A percentile compares a stretch with the other conserved stretches of the same genome.
Conservation (phyloP, 2,888 invertebrate species). For the Dryocosmus kuriphilus region DNA sequence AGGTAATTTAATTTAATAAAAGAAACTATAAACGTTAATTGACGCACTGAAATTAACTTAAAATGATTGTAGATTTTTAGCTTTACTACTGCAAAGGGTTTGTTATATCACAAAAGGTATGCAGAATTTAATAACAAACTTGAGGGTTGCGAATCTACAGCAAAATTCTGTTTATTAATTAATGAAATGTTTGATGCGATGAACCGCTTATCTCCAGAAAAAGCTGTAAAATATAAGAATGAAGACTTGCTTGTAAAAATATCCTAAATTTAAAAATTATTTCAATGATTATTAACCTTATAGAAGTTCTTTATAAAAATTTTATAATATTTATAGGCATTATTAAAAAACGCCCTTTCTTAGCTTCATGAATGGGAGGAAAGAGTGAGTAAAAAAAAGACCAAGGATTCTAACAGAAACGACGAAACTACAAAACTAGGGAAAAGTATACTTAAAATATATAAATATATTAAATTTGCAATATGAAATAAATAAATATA, state of each 20-base stretch:
- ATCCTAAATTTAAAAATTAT: slow-evolving; percentile 19
- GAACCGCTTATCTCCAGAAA: slow-evolving; percentile 40
- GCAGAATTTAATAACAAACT: slow-evolving; percentile 22
- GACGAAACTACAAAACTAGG: neutral
- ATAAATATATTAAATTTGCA: neutral
- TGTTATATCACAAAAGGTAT: slow-evolving; percentile 42
- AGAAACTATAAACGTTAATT: neutral
- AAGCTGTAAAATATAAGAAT: slow-evolving; percentile 35
- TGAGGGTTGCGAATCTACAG: slow-evolving; percentile 35
- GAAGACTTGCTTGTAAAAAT: slow-evolving; percentile 11
- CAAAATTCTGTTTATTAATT: slow-evolving; percentile 38
- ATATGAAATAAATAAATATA: neutral
- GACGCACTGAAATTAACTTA: neutral
- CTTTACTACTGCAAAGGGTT: slow-evolving; percentile 30
- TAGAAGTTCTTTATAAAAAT: neutral
- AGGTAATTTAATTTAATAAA: too few relatives aligned
- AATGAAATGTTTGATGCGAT: slow-evolving; percentile 42
- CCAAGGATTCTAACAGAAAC: neutral
- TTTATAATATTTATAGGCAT: slow-evolving; percentile 44
- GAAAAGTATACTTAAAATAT: neutral
- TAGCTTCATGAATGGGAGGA: slow-evolving; percentile 54
- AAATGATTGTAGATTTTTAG: slow-evolving; percentile 39
- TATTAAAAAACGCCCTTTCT: slow-evolving; percentile 47
- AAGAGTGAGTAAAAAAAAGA: slow-evolving; percentile 43
- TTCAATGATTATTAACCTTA: slow-evolving; percentile 37